Evolutionary conservation across 2,797 vertebrate genomes (phyloP).

Genomic region (Micrastur ruficollis): DNA sequence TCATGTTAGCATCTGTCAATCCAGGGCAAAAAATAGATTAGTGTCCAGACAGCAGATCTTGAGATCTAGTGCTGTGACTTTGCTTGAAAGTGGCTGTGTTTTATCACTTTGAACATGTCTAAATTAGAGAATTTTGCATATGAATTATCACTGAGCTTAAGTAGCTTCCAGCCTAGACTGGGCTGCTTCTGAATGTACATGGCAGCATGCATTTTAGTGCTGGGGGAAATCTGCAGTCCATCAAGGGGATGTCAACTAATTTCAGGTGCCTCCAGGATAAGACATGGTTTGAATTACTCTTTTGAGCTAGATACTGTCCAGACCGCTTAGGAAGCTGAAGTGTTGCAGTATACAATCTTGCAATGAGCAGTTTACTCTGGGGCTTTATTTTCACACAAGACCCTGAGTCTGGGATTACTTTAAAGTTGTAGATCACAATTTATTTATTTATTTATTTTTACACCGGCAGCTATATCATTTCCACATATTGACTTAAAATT

Average conservation of each 20-base stretch:
- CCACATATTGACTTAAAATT: neutral
- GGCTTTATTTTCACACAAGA: neutral
- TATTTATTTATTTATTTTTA: neutral
- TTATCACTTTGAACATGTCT: neutral
- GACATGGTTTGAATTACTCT: neutral
- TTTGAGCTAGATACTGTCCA: neutral
- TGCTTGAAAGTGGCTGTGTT: neutral
- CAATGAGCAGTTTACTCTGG: neutral
- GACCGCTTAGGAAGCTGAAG: neutral
- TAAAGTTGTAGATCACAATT: neutral
- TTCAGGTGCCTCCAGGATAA: neutral
- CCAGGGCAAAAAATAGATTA: neutral
- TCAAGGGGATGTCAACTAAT: neutral
- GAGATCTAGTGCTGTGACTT: neutral
- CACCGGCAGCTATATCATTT: neutral
- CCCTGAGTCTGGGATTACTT: neutral
- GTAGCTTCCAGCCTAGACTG: neutral
- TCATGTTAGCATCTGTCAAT: neutral
- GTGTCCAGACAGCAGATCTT: neutral
- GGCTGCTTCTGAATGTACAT: neutral
- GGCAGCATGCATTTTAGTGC: neutral
- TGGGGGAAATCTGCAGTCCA: neutral
- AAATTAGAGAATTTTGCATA: neutral
- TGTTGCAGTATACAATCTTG: neutral
- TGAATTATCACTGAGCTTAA: neutral